Base-by-base conservation (phyloP, 1,140 invertebrate species). In the Drosophila bocki region DNA sequence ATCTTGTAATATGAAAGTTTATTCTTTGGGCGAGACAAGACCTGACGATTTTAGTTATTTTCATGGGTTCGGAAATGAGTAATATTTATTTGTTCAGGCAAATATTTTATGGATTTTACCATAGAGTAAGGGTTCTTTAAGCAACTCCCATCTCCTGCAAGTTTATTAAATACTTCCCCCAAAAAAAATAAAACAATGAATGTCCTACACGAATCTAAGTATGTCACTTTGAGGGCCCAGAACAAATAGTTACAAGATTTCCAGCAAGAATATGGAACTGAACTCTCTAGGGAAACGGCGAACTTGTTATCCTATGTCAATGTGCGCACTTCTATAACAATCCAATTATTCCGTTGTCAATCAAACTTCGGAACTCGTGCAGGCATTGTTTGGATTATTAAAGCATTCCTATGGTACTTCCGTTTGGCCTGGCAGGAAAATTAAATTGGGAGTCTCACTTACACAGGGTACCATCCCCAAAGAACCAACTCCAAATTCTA, bases 261-360 rank as follows among this genome's bases (percentile, higher is more conserved):
- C 19, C 13, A 37, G 33, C 33, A 22, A 33, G n/a, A 58, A 13
- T 8, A 3, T 13, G 17, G 9, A 33, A 8, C 13, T 44, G 2
- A 32, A 17, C 9, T 41, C 59, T 48, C 42, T 17, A 15, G 42
- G 63, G 54, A 37, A 47, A 29, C 41, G n/a, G 6, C 17, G 7
- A 42, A 32, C 33, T 64, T 48, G 33, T 44, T 67, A 37, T 69
- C 45, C 35, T 6, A 39, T 33, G 11, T 39, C 9, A 65, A 29
- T 60, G 17, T 35, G 17, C 26, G 29, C 39, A 59, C 56, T 44
- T 22, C 41, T 26, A 63, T 29, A 26, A 22, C 11, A 56, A 45
- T 37, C 33, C n/a, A 45, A 68, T 70, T 48, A 69, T 56, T 70
- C 9, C 15, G 42, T 33, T 69, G 39, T 70, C 68, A 68, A 68